These are phyloP conservation scores for Steinernema feltiae DNA, from an alignment of 1,140 invertebrate species.

Conservation along the genomic window DNA sequence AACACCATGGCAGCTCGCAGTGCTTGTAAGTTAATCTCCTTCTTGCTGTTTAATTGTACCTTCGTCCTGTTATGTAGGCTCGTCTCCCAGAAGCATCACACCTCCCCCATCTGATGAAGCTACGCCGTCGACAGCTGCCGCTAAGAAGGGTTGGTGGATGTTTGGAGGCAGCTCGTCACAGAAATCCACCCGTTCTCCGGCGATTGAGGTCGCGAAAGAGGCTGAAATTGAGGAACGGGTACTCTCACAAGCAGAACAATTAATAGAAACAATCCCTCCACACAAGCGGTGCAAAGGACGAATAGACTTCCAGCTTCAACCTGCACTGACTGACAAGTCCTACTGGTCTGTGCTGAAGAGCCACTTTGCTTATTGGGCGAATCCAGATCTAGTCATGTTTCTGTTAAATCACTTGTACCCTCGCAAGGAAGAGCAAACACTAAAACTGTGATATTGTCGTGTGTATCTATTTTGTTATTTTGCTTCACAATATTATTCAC, in stretches of 20 bases:
- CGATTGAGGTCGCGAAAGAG: conserved; percentile 32
- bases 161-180: conserved; percentile 17
- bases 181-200: not conserved
- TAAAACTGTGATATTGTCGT: not conserved
- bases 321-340: conserved; percentile 31
- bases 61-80: conserved; percentile 26
- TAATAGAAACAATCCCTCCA: conserved; percentile 16
- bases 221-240: conserved; percentile 19
- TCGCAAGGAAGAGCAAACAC: not conserved
- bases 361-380: conserved; percentile 39
- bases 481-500: no score
- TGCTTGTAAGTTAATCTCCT: conserved; percentile 27
- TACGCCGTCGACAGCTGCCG: conserved; percentile 4
- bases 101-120: conserved; percentile 27
- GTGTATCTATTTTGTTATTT: not conserved
- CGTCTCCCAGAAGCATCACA: conserved; percentile 36
- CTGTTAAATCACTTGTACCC: conserved; percentile 28
- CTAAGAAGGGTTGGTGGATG: conserved; percentile 37
- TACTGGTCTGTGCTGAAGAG: conserved; percentile 42
- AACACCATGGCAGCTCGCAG: conserved; percentile 24
- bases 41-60: conserved; percentile 5
- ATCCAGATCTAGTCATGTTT: conserved; percentile 33
- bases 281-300: not conserved
- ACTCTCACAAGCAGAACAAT: conserved; percentile 1
- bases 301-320: conserved; percentile 34